Percentiles rank a stretch among this genome's conserved stretches.
Conservation (phyloP, 2,888 invertebrate genomes). For the Drosophila austrosaltans region DNA sequence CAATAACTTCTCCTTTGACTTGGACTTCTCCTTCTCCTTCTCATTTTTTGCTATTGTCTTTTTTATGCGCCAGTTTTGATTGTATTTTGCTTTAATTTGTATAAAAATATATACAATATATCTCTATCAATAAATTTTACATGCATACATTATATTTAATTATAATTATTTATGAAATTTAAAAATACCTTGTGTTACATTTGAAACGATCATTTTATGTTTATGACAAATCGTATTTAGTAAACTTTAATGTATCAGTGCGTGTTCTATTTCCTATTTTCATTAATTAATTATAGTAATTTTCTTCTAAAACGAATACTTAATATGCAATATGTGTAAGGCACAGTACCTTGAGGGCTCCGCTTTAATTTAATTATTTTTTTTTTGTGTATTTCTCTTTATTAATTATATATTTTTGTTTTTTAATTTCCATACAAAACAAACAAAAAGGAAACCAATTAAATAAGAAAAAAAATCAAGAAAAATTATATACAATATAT, state of each 20-base stretch:
- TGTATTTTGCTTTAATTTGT: conserved; percentile 56
- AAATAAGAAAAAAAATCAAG: no score
- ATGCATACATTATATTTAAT: neutral
- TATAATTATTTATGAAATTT: conserved; percentile 59
- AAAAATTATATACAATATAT: neutral
- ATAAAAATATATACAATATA: conserved; percentile 16
- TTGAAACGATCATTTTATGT: conserved; percentile 17
- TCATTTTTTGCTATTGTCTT: conserved; percentile 26
- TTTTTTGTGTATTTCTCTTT: neutral
- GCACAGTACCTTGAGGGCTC: conserved; percentile 53
- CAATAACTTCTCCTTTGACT: neutral
- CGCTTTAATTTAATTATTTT: conserved; percentile 3
- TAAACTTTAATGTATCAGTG: conserved; percentile 4
- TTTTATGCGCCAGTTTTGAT: conserved; percentile 29
- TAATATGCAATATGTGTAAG: conserved; percentile 58
- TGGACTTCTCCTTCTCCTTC: conserved; percentile 11
- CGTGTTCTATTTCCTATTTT: neutral
- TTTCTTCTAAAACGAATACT: conserved; percentile 14
- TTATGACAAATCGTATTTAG: conserved; percentile 18
- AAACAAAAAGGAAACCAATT: neutral
- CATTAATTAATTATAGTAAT: conserved; percentile 3
- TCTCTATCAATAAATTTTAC: conserved; percentile 6
- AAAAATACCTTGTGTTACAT: conserved; percentile 25
- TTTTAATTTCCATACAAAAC: neutral
- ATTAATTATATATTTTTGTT: neutral